These are phyloP conservation scores for Podiceps cristatus DNA, from an alignment of 2,113 vertebrate species.

Conservation along the genomic window DNA sequence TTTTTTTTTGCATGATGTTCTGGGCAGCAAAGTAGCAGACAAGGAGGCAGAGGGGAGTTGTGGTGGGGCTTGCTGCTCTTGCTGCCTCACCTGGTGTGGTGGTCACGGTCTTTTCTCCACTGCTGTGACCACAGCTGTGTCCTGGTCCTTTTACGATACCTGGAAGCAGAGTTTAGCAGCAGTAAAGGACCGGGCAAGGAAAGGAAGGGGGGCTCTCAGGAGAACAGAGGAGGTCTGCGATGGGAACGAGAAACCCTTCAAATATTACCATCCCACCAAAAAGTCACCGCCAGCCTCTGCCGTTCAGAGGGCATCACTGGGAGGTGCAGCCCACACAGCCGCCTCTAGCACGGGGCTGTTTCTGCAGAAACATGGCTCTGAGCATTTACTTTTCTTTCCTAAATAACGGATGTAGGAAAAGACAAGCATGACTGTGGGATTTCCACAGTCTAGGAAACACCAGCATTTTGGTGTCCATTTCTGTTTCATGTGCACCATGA, in stretches of 20 bases:
- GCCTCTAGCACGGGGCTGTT: neutral
- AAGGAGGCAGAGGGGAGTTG: neutral
- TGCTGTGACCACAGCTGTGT: neutral
- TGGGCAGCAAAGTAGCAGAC: neutral
- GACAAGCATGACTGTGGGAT: neutral
- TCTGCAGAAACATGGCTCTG: neutral
- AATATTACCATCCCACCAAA: rapidly evolving
- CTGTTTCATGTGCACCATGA: neutral
- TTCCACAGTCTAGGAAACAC: neutral
- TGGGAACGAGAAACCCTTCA: neutral
- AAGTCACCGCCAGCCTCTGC: neutral
- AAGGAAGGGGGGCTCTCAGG: neutral
- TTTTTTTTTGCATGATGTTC: neutral
- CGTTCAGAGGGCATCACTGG: rapidly evolving
- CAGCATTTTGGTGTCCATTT: neutral
- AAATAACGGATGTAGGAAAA: neutral
- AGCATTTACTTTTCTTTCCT: neutral
- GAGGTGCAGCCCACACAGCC: neutral
- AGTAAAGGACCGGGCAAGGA: neutral
- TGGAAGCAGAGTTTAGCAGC: neutral
- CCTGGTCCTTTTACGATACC: neutral
- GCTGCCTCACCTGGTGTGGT: neutral
- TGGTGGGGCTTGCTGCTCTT: neutral
- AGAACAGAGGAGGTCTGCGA: neutral
- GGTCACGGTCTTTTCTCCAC: neutral